Conservation (phyloP, 2,113 vertebrate genomes). For the Emydocephalus ijimae region DNA sequence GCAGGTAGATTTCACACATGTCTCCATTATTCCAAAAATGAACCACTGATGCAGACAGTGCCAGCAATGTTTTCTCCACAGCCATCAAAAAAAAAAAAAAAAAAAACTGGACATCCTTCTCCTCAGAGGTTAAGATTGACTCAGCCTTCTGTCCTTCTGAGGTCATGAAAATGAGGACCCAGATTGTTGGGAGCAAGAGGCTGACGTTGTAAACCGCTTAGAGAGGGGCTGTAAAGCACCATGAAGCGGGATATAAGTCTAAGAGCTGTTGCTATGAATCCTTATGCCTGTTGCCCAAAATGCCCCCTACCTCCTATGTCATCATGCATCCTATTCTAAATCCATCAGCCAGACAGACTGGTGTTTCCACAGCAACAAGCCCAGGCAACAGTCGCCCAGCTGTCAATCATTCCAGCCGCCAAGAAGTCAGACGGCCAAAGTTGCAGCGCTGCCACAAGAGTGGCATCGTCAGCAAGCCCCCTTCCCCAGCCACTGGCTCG, state of each 20-base stretch:
- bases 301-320: not conserved
- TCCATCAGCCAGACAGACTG: not conserved
- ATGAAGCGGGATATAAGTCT: too few species aligned
- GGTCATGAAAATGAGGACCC: too few species aligned
- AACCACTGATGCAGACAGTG: not conserved
- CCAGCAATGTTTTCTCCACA: not conserved
- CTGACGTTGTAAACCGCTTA: too few species aligned
- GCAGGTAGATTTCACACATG: not conserved
- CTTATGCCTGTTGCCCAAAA: not conserved
- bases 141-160: too few species aligned
- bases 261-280: not conserved
- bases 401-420: not conserved
- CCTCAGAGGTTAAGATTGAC: not conserved
- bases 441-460: not conserved
- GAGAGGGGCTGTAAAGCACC: too few species aligned
- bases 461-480: not conserved
- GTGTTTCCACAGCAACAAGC: slow-evolving; percentile 22
- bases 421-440: not conserved
- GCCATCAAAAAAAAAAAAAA: not conserved
- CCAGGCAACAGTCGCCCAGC: not conserved
- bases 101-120: not conserved
- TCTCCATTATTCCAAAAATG: not conserved
- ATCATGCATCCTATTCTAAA: not conserved
- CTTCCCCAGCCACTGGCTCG: not conserved
- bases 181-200: too few species aligned